These are phyloP conservation scores for Acrobasis consociella DNA, from an alignment of 2,888 invertebrate genomes.

Conservation along the genomic window DNA sequence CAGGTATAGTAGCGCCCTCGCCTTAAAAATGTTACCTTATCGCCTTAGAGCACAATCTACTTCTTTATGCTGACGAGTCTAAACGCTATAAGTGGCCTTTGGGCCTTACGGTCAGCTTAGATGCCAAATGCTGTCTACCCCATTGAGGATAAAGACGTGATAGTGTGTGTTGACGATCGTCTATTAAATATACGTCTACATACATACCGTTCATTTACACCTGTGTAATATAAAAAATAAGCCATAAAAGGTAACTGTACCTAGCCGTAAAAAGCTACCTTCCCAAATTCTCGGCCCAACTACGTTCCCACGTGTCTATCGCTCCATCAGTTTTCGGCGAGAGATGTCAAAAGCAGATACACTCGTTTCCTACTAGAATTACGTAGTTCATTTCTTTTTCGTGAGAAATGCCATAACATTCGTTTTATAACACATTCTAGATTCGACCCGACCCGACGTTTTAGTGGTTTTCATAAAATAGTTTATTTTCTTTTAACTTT, in stretches of 20 bases:
- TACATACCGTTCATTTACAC: neutral
- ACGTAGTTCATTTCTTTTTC: conserved; percentile 22
- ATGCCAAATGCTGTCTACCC: no score
- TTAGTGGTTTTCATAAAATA: neutral
- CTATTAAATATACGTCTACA: no score
- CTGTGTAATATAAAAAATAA: neutral
- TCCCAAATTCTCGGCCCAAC: neutral
- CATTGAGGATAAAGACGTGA: no score
- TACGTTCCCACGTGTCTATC: conserved; percentile 15
- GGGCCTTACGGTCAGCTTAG: no score
- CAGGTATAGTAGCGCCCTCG: no score
- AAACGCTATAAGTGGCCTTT: no score
- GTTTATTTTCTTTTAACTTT: neutral
- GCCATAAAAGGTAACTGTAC: neutral
- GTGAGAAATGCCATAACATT: conserved; percentile 21
- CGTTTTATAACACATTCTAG: conserved; percentile 16
- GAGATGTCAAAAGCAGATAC: conserved; percentile 20
- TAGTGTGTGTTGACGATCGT: no score
- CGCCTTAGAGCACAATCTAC: no score
- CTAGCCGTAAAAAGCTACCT: neutral
- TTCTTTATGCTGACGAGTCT: no score
- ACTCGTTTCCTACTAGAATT: conserved; percentile 22
- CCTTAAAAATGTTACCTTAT: no score
- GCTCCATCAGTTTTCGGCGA: conserved; percentile 18
- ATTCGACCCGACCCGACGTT: neutral